Conservation (phyloP, 2,888 invertebrate genomes). For the Pristionchus exspectatus region DNA sequence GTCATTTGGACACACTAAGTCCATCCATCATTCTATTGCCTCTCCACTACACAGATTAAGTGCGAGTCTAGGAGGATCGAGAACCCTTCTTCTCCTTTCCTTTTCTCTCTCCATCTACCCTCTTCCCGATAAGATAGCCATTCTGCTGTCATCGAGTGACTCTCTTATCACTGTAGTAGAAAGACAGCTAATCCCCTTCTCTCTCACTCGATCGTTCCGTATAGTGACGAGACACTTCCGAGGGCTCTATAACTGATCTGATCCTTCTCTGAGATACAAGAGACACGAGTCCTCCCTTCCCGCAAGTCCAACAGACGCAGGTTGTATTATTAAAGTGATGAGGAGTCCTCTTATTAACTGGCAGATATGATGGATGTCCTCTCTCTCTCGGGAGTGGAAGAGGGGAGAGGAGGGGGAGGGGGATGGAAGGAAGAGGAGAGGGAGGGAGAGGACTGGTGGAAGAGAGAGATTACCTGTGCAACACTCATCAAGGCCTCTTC, state of each 20-base stretch:
- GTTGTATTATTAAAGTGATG: slow-evolving; percentile 57
- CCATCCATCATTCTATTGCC: slow-evolving; percentile 47
- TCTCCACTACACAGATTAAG: slow-evolving; percentile 44
- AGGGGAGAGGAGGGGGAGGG: slow-evolving; percentile 42
- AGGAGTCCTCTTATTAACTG: slow-evolving; percentile 42
- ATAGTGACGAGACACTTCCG: neutral
- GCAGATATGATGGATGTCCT: slow-evolving; percentile 53
- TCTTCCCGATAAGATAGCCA: slow-evolving; percentile 12
- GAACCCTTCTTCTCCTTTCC: neutral
- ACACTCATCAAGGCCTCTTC: slow-evolving; percentile 52
- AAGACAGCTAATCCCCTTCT: neutral
- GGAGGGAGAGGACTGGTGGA: neutral
- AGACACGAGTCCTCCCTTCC: slow-evolving; percentile 28
- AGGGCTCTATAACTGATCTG: neutral
- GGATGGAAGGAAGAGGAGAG: neutral
- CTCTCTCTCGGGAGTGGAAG: slow-evolving; percentile 38
- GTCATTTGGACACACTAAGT: slow-evolving; percentile 50
- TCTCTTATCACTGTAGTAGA: slow-evolving; percentile 42
- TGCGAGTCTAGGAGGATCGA: neutral
- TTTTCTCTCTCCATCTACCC: neutral
- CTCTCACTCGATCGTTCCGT: neutral
- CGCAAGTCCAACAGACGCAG: slow-evolving; percentile 49
- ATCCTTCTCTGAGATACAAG: neutral
- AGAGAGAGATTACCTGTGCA: slow-evolving; percentile 43
- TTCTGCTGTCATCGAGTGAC: slow-evolving; percentile 45